Percentiles rank a stretch among this genome's conserved stretches.
Conservation (phyloP, 2,888 invertebrate species). For the Hemaris fuciformis region DNA sequence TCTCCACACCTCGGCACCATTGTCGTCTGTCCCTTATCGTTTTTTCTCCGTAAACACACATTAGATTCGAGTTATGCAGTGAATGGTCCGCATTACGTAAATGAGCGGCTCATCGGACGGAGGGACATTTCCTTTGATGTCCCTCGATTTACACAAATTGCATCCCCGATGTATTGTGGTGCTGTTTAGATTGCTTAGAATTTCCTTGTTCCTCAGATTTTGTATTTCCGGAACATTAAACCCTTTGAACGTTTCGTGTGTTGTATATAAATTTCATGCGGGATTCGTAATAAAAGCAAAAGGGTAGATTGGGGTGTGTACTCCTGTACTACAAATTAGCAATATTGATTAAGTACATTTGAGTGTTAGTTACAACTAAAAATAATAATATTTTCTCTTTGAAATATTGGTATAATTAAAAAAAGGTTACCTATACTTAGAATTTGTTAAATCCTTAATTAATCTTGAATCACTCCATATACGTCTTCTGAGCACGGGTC, state of each 20-base stretch:
- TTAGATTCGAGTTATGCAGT: constrained; percentile 17
- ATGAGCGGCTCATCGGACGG: constrained; percentile 13
- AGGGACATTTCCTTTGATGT: constrained; percentile 16
- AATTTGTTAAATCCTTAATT: too few species aligned
- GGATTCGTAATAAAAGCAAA: not conserved
- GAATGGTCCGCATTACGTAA: constrained; percentile 17
- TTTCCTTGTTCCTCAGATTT: constrained; percentile 9
- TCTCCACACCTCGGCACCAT: not conserved
- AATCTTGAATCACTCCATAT: too few species aligned
- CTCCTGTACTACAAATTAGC: too few species aligned
- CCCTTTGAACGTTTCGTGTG: not conserved
- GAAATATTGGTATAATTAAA: too few species aligned
- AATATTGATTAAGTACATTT: too few species aligned
- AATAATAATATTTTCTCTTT: too few species aligned
- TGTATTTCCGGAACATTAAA: constrained; percentile 1
- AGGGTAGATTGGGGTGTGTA: not conserved
- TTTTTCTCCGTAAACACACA: constrained; percentile 15
- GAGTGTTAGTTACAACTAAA: too few species aligned
- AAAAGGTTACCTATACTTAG: too few species aligned
- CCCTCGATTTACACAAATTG: constrained; percentile 17
- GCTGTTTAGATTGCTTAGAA: constrained; percentile 8
- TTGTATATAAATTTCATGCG: not conserved
- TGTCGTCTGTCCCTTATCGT: not conserved
- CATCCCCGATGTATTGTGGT: constrained; percentile 15
- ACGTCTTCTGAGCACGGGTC: too few species aligned